These are phyloP conservation scores for Hestina assimilis DNA, from an alignment of 1,140 invertebrate genomes.

Conservation along the genomic window DNA sequence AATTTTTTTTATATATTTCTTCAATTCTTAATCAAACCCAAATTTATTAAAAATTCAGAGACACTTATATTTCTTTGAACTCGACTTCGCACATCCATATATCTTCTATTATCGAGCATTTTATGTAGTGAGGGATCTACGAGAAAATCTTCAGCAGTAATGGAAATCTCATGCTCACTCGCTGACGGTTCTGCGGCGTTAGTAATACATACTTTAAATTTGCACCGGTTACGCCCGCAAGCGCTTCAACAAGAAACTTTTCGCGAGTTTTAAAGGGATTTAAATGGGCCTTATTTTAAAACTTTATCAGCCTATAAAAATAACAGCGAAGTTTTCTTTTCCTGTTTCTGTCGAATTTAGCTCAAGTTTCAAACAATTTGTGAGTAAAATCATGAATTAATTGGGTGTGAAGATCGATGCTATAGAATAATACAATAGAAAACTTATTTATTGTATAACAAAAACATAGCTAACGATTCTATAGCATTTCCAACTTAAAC, in stretches of 20 bases:
- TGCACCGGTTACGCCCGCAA: slow-evolving; percentile 57
- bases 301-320: slow-evolving; percentile 4
- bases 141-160: slow-evolving; percentile 38
- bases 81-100: background rate
- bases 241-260: slow-evolving; percentile 50
- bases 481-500: slow-evolving; percentile 15
- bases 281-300: slow-evolving; percentile 44
- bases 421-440: background rate
- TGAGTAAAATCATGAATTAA: background rate
- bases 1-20: too few relatives aligned
- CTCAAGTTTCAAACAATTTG: too few relatives aligned
- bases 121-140: background rate
- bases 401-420: background rate
- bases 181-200: slow-evolving; percentile 52
- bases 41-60: too few relatives aligned
- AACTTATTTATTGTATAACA: background rate
- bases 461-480: slow-evolving; percentile 18
- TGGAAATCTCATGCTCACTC: slow-evolving; percentile 64
- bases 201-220: slow-evolving; percentile 42
- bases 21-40: too few relatives aligned
- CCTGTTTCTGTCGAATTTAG: too few relatives aligned
- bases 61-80: too few relatives aligned
- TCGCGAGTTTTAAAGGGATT: slow-evolving; percentile 43
- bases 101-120: background rate
- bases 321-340: slow-evolving; percentile 1